Evolutionary conservation across 2,888 invertebrate genomes (phyloP), one percentile per base, ranked within the genome.

Genomic region (Drosophila meridiana): DNA sequence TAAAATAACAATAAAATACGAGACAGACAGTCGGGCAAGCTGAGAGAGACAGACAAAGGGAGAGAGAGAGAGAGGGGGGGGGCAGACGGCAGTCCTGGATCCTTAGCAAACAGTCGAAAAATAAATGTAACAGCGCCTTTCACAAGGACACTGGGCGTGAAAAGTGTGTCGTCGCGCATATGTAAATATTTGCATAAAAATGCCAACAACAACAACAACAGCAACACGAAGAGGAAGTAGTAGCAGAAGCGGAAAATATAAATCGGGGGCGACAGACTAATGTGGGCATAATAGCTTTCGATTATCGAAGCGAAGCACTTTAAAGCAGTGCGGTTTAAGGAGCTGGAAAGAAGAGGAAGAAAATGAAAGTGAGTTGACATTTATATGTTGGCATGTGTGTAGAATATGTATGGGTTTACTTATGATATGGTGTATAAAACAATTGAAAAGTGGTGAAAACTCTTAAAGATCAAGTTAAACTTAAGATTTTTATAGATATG

Each of bases 1-100:
- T 90, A 90, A 87, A 87, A 87, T 90, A 88, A 90, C 90, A 87
- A 90, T 90, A 87, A 87, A 87, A 87, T 82, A 83, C 89, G 76
- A 73, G 78, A 88, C 82, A 78, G 82, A 69, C 60, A 60, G 60
- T n/a, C 45, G 34, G 34, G 11, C 73, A 68, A 65, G 30, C 58
- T 20, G 20, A 53, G 58, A 32, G 53, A 34, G 50, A 3, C 28
- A 58, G 73, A n/a, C 60, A 68, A 68, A 45, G 42, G 56, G 66
- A 40, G 6, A 38, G 42, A 0, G 40, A 14, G 13, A 5, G 3
- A 13, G n/a, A 8, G 8, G 14, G 13, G 45, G 30, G 20, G 30
- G 30, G 48, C 38, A 52, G 56, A 48, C 56, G 28, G 56, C 28
- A 52, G 45, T n/a, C 7, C 45, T 42, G 56, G 32, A 56, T 70